Conservation (phyloP, 2,797 vertebrate species). For the Oreortyx pictus region DNA sequence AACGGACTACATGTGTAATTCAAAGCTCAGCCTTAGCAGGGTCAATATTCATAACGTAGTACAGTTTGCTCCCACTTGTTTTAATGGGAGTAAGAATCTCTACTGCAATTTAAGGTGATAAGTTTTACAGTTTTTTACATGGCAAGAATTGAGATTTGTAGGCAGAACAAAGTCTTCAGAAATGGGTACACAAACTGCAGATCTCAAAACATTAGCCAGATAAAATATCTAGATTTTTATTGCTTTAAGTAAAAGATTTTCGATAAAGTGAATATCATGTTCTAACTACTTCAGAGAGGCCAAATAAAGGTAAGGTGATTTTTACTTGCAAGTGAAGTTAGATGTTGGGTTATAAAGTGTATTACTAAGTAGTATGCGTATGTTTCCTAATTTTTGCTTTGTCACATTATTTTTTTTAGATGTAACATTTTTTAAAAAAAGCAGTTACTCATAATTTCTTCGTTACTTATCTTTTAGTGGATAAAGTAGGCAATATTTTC, state of each 20-base stretch:
- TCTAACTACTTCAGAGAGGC: not conserved
- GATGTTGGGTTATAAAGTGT: not conserved
- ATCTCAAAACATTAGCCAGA: not conserved
- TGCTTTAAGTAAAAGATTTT: not conserved
- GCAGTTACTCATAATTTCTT: not conserved
- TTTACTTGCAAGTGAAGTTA: not conserved
- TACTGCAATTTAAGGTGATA: not conserved
- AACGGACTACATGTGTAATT: rapidly evolving
- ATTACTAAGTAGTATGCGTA: not conserved
- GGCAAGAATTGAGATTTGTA: not conserved
- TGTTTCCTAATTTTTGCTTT: not conserved
- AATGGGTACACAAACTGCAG: not conserved
- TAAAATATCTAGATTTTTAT: not conserved
- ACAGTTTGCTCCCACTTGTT: not conserved
- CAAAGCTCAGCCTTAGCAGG: not conserved
- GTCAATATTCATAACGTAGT: not conserved
- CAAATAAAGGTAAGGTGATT: not conserved
- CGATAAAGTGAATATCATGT: not conserved
- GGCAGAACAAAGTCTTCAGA: not conserved
- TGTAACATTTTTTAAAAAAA: not conserved
- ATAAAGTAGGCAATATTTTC: not conserved
- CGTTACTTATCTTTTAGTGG: not conserved
- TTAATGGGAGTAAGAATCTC: rapidly evolving
- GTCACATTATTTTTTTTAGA: not conserved
- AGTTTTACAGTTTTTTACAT: not conserved